Base-by-base conservation (phyloP, 2,113 vertebrate species). In the Plestiodon gilberti region DNA sequence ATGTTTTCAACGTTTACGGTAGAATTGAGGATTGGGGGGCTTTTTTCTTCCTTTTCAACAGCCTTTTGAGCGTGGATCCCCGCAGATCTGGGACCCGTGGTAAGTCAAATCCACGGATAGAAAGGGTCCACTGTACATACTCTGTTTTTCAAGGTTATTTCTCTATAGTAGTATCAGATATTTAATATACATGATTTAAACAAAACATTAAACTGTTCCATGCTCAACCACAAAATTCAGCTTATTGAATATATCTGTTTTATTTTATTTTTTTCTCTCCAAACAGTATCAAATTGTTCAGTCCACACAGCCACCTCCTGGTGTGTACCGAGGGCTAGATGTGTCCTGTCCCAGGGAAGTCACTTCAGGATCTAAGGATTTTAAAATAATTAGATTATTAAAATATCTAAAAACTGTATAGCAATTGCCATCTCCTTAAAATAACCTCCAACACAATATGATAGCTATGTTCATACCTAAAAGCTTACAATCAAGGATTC, bases 171-270 rank as follows among this genome's bases (percentile, higher is more conserved):
- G 9, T 17, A n/a, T 69, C 65, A 69, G 11, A 9, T 8, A 48
- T 48, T 48, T 33, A 74, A 64, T 18, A 48, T 30, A 23, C 8
- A 23, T 33, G 6, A 43, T 2, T 43, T 6, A 83, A 48, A 74
- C 38, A 48, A 13, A 52, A 55, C 38, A 55, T 75, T 74, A 43
- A 77, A 84, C 6, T 23, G 30, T 52, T 20, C 30, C 61, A 38
- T 35, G 20, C 40, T 64, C 78, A 86, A 79, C 48, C 67, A 81
- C 69, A 78, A 59, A n/a, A 78, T 6, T 69, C 75, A 64, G 67
- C n/a, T 55, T 64, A 81, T 38, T 86, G 59, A 75, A 86, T 35
- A 55, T 67, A 13, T 64, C 61, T 57, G 30, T 70, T 86, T 86
- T 81, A 65, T 64, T 85, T 75, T 86, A 57, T 57, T 14, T 57